A percentile compares a stretch with the other conserved stretches of the same genome.
phyloP scores from a whole-genome alignment of 2,888 invertebrate genomes.

The Acleris emargana region DNA sequence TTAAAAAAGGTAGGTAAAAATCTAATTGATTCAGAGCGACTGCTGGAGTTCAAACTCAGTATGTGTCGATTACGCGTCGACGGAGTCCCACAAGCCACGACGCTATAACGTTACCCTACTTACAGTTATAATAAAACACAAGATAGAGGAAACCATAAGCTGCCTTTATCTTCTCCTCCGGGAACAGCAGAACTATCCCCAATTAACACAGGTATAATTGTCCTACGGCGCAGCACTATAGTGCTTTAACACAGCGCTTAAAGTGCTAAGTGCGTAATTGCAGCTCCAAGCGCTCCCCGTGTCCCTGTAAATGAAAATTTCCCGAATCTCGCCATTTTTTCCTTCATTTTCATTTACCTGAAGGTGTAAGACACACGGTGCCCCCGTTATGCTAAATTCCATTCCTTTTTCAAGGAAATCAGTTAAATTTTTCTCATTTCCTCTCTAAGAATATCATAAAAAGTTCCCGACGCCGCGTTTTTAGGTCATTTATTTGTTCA shows the following conservation, averaged over 20 bases:
- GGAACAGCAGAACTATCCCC: not conserved
- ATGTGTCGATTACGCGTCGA: too few relatives aligned
- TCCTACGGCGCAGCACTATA: not conserved
- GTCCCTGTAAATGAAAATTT: conserved; percentile 4
- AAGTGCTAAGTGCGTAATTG: not conserved
- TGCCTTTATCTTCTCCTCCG: not conserved
- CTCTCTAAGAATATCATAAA: conserved; percentile 28
- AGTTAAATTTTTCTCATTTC: conserved; percentile 37
- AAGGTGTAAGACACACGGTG: conserved; percentile 16
- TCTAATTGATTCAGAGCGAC: too few relatives aligned
- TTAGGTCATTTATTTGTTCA: conserved; percentile 32
- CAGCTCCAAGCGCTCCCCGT: not conserved
- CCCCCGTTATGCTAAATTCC: conserved; percentile 22
- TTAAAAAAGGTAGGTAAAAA: too few relatives aligned
- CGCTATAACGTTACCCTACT: too few relatives aligned
- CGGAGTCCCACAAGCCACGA: too few relatives aligned
- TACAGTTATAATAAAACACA: not conserved
- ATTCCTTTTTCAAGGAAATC: conserved; percentile 34
- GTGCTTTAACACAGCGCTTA: not conserved
- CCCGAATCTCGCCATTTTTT: not conserved
- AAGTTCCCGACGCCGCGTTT: conserved; percentile 23
- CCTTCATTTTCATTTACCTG: conserved; percentile 16
- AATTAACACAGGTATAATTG: conserved; percentile 3
- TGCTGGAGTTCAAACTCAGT: too few relatives aligned
- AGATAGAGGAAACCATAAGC: not conserved